phyloP scores from a whole-genome alignment of 2,888 invertebrate species.

The Idaea aversata region DNA sequence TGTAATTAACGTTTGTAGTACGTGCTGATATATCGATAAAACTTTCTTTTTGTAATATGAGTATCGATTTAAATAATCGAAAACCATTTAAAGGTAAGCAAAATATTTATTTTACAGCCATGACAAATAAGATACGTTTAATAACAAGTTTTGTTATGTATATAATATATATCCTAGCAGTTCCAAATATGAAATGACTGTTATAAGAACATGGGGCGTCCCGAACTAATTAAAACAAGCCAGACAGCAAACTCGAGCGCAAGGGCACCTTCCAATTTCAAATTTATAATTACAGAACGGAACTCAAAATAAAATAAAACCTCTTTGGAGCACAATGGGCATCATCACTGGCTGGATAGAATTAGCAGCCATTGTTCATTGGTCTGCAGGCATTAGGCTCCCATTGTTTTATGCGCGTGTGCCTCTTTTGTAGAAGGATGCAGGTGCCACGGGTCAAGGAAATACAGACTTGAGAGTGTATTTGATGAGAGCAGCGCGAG shows the following conservation, averaged over 20 bases:
- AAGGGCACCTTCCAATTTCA: constrained; percentile 34
- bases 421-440: constrained; percentile 38
- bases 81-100: too few species aligned
- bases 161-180: neutral
- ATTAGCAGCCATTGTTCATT: constrained; percentile 32
- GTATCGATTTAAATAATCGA: neutral
- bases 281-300: constrained; percentile 29
- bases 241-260: constrained; percentile 30
- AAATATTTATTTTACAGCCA: too few species aligned
- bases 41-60: neutral
- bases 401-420: constrained; percentile 45
- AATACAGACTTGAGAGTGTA: constrained; percentile 28
- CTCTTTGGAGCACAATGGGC: constrained; percentile 19
- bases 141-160: too few species aligned
- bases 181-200: neutral
- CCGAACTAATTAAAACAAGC: constrained; percentile 30
- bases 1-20: constrained; percentile 1
- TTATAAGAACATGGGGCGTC: constrained; percentile 6
- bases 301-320: constrained; percentile 27
- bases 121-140: too few species aligned
- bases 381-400: constrained; percentile 41
- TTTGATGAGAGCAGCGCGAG: constrained; percentile 25
- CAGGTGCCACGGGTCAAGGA: constrained; percentile 59
- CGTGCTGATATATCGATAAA: neutral
- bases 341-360: constrained; percentile 24